Conservation (phyloP, 2,888 invertebrate species). For the Drosophila emarginata region DNA sequence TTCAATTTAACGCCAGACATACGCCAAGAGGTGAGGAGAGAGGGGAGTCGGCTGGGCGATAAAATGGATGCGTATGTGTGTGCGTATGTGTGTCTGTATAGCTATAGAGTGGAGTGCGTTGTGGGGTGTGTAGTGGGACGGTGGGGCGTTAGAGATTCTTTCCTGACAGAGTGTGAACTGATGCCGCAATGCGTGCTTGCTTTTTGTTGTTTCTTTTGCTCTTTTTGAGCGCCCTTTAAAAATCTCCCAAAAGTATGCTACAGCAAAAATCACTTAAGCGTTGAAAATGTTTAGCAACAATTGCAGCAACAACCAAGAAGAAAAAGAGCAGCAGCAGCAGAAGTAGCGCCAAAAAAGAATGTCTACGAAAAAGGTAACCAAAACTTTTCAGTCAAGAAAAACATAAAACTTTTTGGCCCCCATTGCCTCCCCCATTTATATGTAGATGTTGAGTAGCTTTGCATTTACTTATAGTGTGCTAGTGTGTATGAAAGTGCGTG, state of each 20-base stretch:
- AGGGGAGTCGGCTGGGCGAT: neutral
- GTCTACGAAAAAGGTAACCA: slow-evolving; percentile 43
- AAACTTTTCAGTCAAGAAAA: slow-evolving; percentile 60
- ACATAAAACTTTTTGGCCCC: slow-evolving; percentile 56
- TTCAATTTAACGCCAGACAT: slow-evolving; percentile 48
- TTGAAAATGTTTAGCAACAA: slow-evolving; percentile 53
- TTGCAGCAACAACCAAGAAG: slow-evolving; percentile 22
- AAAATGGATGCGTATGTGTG: neutral
- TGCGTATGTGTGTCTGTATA: neutral
- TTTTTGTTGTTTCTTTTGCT: slow-evolving; percentile 18
- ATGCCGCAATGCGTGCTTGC: slow-evolving; percentile 39
- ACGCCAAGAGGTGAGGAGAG: slow-evolving; percentile 26
- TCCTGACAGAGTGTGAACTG: slow-evolving; percentile 35
- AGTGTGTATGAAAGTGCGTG: slow-evolving; percentile 16
- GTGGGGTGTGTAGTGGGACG: neutral
- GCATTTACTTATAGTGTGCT: slow-evolving; percentile 18
- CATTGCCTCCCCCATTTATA: slow-evolving; percentile 23
- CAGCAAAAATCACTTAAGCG: slow-evolving; percentile 71
- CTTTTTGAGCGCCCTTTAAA: slow-evolving; percentile 40
- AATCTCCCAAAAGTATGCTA: slow-evolving; percentile 58
- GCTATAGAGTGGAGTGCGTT: neutral
- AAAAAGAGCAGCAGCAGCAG: neutral
- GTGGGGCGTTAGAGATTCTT: neutral
- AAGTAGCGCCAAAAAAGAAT: slow-evolving; percentile 19
- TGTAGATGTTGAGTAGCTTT: slow-evolving; percentile 43